These are phyloP conservation scores for Caenorhabditis japonica DNA, from an alignment of 2,888 invertebrate genomes.

Conservation along the genomic window DNA sequence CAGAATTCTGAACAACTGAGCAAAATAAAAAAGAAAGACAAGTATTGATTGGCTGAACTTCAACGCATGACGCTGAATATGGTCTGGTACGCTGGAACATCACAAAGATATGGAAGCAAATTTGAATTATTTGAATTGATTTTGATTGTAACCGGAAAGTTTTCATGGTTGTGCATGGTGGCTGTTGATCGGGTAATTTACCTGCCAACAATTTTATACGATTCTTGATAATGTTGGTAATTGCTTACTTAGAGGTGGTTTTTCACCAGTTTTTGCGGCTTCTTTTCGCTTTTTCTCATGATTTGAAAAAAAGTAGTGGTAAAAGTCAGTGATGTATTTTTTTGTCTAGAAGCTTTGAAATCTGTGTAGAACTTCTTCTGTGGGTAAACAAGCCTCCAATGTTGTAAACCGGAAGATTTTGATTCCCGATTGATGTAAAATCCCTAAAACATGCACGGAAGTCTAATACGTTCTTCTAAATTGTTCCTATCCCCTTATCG, in stretches of 20 bases:
- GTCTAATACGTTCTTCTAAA: conserved; percentile 5
- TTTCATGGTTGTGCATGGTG: conserved; percentile 47
- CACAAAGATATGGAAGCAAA: too few species aligned
- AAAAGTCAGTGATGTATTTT: background rate
- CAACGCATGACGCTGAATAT: too few species aligned
- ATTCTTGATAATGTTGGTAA: conserved; percentile 36
- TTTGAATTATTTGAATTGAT: too few species aligned
- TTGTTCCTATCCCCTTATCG: conserved; percentile 11
- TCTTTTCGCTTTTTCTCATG: conserved; percentile 20
- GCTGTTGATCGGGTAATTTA: conserved; percentile 43
- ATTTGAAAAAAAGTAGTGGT: background rate
- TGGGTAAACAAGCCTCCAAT: conserved; percentile 1
- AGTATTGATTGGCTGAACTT: too few species aligned
- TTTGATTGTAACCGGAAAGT: conserved; percentile 9
- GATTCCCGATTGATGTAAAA: conserved; percentile 30
- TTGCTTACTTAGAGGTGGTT: conserved; percentile 19
- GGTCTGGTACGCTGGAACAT: too few species aligned
- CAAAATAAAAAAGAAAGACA: too few species aligned
- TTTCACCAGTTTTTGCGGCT: conserved; percentile 39
- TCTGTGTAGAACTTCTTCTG: conserved; percentile 8
- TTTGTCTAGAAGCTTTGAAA: conserved; percentile 20
- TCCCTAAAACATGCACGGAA: conserved; percentile 15
- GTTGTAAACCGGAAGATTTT: conserved; percentile 15
- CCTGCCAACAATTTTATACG: conserved; percentile 10
- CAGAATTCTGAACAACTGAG: too few species aligned